A percentile compares a stretch with the other conserved stretches of the same genome.
Evolutionary conservation across 1,140 invertebrate species (phyloP).

Genomic region (Euschistus heros): DNA sequence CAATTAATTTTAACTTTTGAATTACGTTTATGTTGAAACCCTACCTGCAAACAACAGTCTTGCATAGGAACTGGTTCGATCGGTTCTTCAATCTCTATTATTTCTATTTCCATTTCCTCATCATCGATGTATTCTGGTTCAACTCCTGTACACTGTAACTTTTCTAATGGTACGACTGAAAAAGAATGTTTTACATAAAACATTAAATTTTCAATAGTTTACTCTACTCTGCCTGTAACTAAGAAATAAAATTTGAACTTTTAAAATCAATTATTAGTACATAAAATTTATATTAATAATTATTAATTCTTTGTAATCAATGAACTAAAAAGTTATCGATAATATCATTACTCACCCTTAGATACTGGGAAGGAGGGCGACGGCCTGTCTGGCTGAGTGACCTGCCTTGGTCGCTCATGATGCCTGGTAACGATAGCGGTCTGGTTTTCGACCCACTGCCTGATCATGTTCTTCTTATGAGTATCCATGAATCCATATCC

Average conservation of each 20-base stretch:
- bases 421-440: constrained; percentile 51
- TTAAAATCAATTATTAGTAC: no score
- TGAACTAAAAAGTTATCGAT: background rate
- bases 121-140: constrained; percentile 29
- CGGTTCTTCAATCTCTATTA: constrained; percentile 69
- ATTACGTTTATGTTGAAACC: background rate
- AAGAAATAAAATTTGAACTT: no score
- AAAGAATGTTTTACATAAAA: background rate
- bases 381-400: background rate
- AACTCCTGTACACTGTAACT: constrained; percentile 24
- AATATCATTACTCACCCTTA: constrained; percentile 16
- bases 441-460: constrained; percentile 88
- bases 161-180: constrained; percentile 26
- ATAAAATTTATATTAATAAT: no score
- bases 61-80: constrained; percentile 69
- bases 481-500: constrained; percentile 81
- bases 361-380: constrained; percentile 8
- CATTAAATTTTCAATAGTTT: no score
- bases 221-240: no score
- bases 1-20: background rate
- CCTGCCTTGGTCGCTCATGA: background rate
- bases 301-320: no score
- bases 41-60: constrained; percentile 63
- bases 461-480: constrained; percentile 84
- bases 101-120: constrained; percentile 67